phyloP scores from a whole-genome alignment of 2,888 invertebrate genomes.

The Drosophila falleni region DNA sequence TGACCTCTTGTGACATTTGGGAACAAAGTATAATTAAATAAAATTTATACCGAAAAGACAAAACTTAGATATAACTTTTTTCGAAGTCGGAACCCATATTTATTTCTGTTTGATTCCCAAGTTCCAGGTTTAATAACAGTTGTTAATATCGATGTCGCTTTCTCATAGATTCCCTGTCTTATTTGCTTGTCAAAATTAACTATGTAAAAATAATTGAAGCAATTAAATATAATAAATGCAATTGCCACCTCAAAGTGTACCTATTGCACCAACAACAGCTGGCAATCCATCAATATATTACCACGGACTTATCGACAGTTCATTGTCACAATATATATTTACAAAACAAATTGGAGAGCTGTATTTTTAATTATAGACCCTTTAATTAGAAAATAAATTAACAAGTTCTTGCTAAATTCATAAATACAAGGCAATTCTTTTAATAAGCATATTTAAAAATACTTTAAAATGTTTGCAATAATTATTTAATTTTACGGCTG shows the following conservation, averaged over 20 bases:
- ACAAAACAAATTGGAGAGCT: neutral
- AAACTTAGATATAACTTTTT: too few species aligned
- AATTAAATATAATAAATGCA: slow-evolving; percentile 6
- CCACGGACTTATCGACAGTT: neutral
- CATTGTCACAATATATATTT: neutral
- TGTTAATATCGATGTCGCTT: neutral
- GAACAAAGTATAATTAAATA: neutral
- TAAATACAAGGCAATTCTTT: neutral
- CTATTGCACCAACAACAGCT: neutral
- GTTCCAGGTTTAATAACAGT: slow-evolving; percentile 1
- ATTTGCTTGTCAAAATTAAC: neutral
- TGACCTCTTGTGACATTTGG: neutral
- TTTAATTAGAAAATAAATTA: neutral
- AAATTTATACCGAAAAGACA: too few species aligned
- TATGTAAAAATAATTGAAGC: slow-evolving; percentile 2
- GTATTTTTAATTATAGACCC: neutral
- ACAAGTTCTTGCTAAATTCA: neutral
- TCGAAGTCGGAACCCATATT: too few species aligned
- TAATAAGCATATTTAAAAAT: neutral
- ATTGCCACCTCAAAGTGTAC: neutral
- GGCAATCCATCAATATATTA: neutral
- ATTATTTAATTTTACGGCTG: neutral
- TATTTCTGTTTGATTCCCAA: too few species aligned
- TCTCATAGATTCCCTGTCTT: neutral
- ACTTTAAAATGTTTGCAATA: neutral